A percentile compares a stretch with the other conserved stretches of the same genome.
phyloP scores from a whole-genome alignment of 2,888 invertebrate genomes.

The Euproctis similis region DNA sequence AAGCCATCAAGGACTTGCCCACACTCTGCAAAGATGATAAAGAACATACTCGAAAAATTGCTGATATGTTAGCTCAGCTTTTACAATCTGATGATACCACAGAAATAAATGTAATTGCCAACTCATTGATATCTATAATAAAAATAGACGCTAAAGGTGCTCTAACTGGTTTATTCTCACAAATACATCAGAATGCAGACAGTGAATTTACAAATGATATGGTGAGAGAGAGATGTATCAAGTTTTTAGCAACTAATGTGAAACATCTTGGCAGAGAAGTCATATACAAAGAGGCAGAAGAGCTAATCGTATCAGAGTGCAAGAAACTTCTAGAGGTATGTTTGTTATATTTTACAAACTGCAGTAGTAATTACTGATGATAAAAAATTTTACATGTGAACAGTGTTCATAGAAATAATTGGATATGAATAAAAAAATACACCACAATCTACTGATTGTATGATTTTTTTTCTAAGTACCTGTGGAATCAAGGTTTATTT shows the following conservation, averaged over 20 bases:
- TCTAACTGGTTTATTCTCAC: conserved; percentile 71
- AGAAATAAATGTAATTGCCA: conserved; percentile 89
- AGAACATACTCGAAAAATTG: no score
- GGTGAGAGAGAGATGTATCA: conserved; percentile 89
- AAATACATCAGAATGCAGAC: conserved; percentile 69
- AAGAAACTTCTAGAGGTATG: conserved; percentile 88
- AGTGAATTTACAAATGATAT: conserved; percentile 78
- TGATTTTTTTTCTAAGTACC: no score
- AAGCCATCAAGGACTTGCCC: conserved; percentile 94
- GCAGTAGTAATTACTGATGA: no score
- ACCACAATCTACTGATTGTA: no score
- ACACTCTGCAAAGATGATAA: conserved; percentile 89
- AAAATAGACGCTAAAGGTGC: conserved; percentile 83
- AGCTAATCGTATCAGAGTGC: conserved; percentile 86
- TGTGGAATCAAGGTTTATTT: no score
- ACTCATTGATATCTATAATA: conserved; percentile 85
- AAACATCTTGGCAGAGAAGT: conserved; percentile 85
- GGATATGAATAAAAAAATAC: no score
- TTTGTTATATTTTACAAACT: conserved; percentile 2
- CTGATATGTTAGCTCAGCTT: conserved; percentile 93
- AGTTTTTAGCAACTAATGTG: conserved; percentile 89
- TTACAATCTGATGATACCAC: conserved; percentile 89
- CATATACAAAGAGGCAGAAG: conserved; percentile 89
- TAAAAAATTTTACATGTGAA: no score
- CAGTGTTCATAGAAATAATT: no score